Evolutionary conservation across 2,113 vertebrate genomes (phyloP), one percentile per base, ranked within the genome.

Genomic region (Neomonachus schauinslandi): DNA sequence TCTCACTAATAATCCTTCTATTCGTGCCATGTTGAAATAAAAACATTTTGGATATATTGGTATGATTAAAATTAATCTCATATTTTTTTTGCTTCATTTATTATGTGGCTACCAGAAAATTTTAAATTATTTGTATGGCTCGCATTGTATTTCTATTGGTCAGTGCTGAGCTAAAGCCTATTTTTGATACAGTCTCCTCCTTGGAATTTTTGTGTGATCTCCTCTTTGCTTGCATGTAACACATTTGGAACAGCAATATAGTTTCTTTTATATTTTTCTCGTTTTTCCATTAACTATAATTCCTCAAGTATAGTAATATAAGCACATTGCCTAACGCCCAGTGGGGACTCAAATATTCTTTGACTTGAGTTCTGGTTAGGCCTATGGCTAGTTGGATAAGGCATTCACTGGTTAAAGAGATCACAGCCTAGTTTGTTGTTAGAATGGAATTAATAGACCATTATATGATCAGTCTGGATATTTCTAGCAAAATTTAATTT

Each of bases 401-500:
- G 55, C 26, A 72, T 77, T 97, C 86, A 55, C 31, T 71, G 33
- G 83, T 84, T 96, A 92, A 96, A 93, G 26, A 71, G 89, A 71
- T 94, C 63, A 90, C 67, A 95, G 69, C 90, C 77, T 67, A 63
- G 14, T 92, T 98, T 94, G 67, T 92, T 97, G 77, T 85, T 87
- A 81, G 84, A 97, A 92, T 97, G 71, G 93, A 94, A 55, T 96
- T 97, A 97, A 97, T 49, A 94, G 71, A 83, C 89, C 96, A 92
- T 98, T 89, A 94, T 97, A 95, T 94, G 90, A 83, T 72, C 59
- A 72, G 71, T 86, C 83, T 96, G 80, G 94, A 92, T 94, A 94
- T 96, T 98, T 96, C 93, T 51, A 93, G 63, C 74, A 89, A 91
- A 95, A 97, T 96, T 93, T 95, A 93, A 94, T 97, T 97, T 96